Conservation (phyloP, 2,888 invertebrate genomes). For the Drosophila limbata region DNA sequence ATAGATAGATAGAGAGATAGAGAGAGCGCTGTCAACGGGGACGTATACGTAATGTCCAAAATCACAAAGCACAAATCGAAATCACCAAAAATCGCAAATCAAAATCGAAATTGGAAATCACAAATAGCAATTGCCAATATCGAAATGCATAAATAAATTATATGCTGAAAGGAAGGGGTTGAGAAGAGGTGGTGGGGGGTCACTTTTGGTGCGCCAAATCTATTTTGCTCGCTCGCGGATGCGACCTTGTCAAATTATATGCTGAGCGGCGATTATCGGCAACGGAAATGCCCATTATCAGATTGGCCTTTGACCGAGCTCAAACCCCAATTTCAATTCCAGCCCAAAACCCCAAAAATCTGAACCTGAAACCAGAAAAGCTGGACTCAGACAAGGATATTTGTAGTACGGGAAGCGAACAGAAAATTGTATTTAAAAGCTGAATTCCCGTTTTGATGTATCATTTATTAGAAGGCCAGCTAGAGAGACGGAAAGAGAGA, state of each 20-base stretch:
- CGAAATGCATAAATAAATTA: slow-evolving; percentile 78
- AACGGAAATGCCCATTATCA: slow-evolving; percentile 77
- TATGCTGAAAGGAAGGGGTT: slow-evolving; percentile 18
- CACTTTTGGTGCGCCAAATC: slow-evolving; percentile 10
- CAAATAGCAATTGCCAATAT: slow-evolving; percentile 66
- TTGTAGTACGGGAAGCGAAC: slow-evolving; percentile 12
- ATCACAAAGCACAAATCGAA: slow-evolving; percentile 34
- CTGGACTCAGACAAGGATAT: slow-evolving; percentile 14
- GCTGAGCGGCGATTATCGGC: slow-evolving; percentile 68
- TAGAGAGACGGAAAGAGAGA: no score
- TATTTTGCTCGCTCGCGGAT: slow-evolving; percentile 26
- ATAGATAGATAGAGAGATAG: slow-evolving; percentile 11
- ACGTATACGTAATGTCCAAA: slow-evolving; percentile 59
- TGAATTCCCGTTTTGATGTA: slow-evolving; percentile 50
- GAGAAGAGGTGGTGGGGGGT: neutral
- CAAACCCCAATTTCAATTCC: neutral
- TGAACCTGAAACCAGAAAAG: neutral
- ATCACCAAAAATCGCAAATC: slow-evolving; percentile 48
- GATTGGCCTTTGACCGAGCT: slow-evolving; percentile 49
- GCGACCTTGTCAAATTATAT: slow-evolving; percentile 76
- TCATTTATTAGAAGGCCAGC: slow-evolving; percentile 42
- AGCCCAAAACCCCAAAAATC: neutral
- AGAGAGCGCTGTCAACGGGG: slow-evolving; percentile 39
- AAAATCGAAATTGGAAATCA: slow-evolving; percentile 53
- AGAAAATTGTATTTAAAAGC: slow-evolving; percentile 63